Conservation (phyloP, 64 coral and sea anemone genomes). For the Montipora foliosa region DNA sequence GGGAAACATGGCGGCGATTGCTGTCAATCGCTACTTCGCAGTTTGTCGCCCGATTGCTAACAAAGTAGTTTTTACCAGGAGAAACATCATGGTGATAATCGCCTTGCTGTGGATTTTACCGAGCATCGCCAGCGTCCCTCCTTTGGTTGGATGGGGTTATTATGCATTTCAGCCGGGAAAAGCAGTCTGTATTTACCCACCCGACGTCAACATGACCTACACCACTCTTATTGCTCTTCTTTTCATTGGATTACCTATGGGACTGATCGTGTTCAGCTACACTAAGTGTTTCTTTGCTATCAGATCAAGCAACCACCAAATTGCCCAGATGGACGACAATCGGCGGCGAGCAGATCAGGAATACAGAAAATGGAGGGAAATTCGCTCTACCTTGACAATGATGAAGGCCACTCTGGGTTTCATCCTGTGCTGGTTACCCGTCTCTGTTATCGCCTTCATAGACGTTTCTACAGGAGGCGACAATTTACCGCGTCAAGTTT, state of each 20-base stretch:
- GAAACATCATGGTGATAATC: slow-evolving; percentile 36
- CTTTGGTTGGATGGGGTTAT: slow-evolving; percentile 72
- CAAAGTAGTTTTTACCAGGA: slow-evolving; percentile 41
- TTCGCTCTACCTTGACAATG: slow-evolving; percentile 71
- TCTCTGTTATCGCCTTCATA: slow-evolving; percentile 71
- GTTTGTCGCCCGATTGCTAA: slow-evolving; percentile 34
- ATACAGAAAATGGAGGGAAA: slow-evolving; percentile 48
- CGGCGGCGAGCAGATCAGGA: background rate
- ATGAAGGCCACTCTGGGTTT: slow-evolving; percentile 65
- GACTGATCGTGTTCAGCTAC: slow-evolving; percentile 52
- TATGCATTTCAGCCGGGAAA: slow-evolving; percentile 71
- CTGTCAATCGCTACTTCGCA: slow-evolving; percentile 70
- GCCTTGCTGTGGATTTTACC: slow-evolving; percentile 66
- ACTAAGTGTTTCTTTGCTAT: slow-evolving; percentile 46
- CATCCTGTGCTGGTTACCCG: slow-evolving; percentile 71
- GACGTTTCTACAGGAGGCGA: slow-evolving; percentile 63
- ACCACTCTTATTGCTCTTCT: slow-evolving; percentile 58
- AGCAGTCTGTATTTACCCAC: slow-evolving; percentile 72
- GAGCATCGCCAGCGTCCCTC: slow-evolving; percentile 65
- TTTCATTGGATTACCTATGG: slow-evolving; percentile 61
- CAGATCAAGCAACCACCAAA: slow-evolving; percentile 32
- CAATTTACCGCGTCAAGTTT: slow-evolving; percentile 75
- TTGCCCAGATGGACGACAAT: slow-evolving; percentile 40
- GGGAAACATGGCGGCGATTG: slow-evolving; percentile 52
- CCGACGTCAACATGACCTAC: slow-evolving; percentile 68